These are phyloP conservation scores for Catagonus wagneri DNA, from an alignment of 2,113 vertebrate genomes.

Conservation along the genomic window DNA sequence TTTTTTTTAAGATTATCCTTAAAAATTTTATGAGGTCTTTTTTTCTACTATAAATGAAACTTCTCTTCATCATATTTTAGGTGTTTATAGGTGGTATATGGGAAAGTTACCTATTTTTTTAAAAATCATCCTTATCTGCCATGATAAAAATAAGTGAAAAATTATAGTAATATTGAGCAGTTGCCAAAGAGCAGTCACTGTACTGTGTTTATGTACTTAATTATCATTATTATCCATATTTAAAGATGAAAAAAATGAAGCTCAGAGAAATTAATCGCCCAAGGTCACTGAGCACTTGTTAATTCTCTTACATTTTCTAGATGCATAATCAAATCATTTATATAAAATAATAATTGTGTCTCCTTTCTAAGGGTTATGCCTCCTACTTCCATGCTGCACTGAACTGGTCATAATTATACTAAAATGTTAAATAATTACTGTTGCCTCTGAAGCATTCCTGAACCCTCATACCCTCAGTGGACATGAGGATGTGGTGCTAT, in stretches of 20 bases:
- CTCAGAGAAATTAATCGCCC: not conserved
- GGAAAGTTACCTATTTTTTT: not conserved
- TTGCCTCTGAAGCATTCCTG: not conserved
- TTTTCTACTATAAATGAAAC: not conserved
- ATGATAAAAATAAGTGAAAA: not conserved
- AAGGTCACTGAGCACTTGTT: not conserved
- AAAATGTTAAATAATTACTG: not conserved
- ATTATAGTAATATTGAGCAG: not conserved
- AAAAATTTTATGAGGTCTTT: not conserved
- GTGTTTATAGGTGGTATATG: not conserved
- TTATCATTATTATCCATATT: not conserved
- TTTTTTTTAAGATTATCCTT: not conserved
- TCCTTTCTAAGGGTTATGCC: not conserved
- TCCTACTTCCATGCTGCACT: not conserved
- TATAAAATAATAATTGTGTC: not conserved
- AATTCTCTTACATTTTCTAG: conserved; percentile 16
- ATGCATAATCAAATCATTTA: not conserved
- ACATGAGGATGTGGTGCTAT: not conserved
- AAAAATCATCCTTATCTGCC: not conserved
- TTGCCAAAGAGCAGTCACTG: not conserved
- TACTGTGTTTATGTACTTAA: not conserved
- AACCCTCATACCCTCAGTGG: not conserved
- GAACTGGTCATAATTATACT: not conserved
- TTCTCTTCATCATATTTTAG: not conserved
- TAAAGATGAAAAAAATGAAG: not conserved